These are phyloP conservation scores for Halictus quadricinctus DNA, from an alignment of 2,888 invertebrate genomes.

Conservation along the genomic window DNA sequence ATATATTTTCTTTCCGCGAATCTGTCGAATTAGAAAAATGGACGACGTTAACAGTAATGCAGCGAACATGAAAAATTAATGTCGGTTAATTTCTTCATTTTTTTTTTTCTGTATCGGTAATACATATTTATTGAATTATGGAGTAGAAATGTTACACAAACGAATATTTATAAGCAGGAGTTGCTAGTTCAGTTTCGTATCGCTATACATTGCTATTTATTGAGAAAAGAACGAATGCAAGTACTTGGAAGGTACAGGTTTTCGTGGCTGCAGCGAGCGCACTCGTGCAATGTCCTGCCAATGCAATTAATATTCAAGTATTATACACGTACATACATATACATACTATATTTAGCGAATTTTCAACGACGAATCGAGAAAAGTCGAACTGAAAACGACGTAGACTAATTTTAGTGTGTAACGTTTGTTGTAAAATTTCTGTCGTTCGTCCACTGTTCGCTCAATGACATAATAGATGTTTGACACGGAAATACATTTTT, in stretches of 20 bases:
- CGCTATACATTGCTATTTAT: constrained; percentile 29
- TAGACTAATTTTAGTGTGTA: constrained; percentile 25
- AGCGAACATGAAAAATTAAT: not conserved
- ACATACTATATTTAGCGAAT: constrained; percentile 35
- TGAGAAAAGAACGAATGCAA: constrained; percentile 25
- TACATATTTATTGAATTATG: constrained; percentile 24
- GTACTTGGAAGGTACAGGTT: constrained; percentile 52
- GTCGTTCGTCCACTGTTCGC: constrained; percentile 14
- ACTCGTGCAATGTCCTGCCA: constrained; percentile 78
- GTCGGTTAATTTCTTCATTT: not conserved
- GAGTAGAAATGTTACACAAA: constrained; percentile 6
- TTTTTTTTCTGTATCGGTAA: not conserved
- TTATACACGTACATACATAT: constrained; percentile 48
- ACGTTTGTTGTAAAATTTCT: constrained; percentile 39
- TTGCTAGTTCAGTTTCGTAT: constrained; percentile 26
- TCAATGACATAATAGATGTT: not conserved
- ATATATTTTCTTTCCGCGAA: constrained; percentile 14
- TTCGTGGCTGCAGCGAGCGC: constrained; percentile 64
- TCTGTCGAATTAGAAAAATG: not conserved
- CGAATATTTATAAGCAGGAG: constrained; percentile 38
- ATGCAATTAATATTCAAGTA: constrained; percentile 74
- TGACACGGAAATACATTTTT: not conserved
- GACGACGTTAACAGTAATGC: not conserved
- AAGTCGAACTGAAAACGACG: constrained; percentile 28
- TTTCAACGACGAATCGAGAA: constrained; percentile 43